Conservation (phyloP, 2,888 invertebrate species). For the Tribolium freemani region DNA sequence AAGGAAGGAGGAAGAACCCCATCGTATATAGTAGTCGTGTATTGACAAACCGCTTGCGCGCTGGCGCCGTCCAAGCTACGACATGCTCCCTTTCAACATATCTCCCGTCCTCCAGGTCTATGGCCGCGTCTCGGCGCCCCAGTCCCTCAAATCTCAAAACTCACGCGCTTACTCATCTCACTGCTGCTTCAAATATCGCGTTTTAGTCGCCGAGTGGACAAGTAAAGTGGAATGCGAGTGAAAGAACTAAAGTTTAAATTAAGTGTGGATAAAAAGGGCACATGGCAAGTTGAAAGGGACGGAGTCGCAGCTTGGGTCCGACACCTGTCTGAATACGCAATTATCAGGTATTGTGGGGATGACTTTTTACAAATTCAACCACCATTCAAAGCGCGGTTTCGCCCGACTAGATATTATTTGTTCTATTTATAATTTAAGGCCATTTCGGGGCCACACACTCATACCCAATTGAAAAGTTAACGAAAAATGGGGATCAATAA, state of each 20-base stretch:
- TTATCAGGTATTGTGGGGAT: neutral
- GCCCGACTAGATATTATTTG: no score
- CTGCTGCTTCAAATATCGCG: constrained; percentile 58
- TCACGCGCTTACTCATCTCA: constrained; percentile 63
- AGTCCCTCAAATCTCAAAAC: constrained; percentile 51
- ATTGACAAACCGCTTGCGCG: constrained; percentile 46
- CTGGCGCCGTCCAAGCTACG: constrained; percentile 51
- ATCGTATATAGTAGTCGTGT: constrained; percentile 20
- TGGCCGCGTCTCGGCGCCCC: constrained; percentile 52
- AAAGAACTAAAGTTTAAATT: neutral
- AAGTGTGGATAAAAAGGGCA: neutral
- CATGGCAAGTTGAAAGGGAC: neutral
- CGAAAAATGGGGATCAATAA: no score
- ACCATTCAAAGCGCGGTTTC: neutral
- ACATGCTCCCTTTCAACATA: constrained; percentile 44
- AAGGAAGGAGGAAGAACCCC: constrained; percentile 4
- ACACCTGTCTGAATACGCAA: neutral
- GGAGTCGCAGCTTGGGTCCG: neutral
- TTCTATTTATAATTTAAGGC: no score
- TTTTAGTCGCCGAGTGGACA: constrained; percentile 54
- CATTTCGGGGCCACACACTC: no score
- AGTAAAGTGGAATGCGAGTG: neutral
- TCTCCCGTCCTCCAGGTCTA: constrained; percentile 41
- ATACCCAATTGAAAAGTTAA: no score
- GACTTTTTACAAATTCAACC: neutral